Conservation (phyloP, 2,113 vertebrate genomes). For the Brienomyrus longianalis region DNA sequence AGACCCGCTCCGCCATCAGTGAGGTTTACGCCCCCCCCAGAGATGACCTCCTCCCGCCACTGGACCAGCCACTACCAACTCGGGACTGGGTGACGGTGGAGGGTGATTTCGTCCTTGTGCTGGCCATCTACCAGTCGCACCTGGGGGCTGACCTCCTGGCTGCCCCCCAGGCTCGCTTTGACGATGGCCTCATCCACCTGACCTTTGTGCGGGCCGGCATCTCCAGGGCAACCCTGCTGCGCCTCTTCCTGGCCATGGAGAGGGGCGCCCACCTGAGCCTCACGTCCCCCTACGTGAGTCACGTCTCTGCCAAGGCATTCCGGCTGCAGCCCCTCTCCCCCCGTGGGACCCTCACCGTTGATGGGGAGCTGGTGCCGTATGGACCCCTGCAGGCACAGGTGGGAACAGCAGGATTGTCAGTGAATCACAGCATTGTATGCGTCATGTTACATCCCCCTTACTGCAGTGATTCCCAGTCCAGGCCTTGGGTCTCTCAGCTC, state of each 20-base stretch:
- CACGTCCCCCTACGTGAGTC: conserved; percentile 70
- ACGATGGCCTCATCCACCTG: conserved; percentile 79
- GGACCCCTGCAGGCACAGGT: conserved; percentile 83
- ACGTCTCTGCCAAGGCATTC: conserved; percentile 72
- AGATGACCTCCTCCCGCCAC: conserved; percentile 70
- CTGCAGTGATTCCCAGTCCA: not conserved
- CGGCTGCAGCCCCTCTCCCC: conserved; percentile 76
- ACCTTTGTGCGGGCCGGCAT: conserved; percentile 75
- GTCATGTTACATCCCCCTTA: not conserved
- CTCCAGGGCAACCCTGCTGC: conserved; percentile 71
- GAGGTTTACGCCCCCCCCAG: conserved; percentile 51
- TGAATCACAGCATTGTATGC: not conserved
- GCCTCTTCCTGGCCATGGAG: conserved; percentile 83
- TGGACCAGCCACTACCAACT: conserved; percentile 70
- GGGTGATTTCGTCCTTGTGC: conserved; percentile 76
- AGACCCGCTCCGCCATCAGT: conserved; percentile 44
- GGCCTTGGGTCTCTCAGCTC: not conserved
- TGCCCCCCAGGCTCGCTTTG: conserved; percentile 71
- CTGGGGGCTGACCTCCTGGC: conserved; percentile 74
- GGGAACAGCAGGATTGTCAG: conserved; percentile 7
- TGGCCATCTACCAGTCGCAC: conserved; percentile 78
- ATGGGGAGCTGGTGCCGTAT: conserved; percentile 80
- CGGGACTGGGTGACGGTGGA: conserved; percentile 77
- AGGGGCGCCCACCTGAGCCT: conserved; percentile 69
- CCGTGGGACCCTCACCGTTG: conserved; percentile 77